phyloP scores from a whole-genome alignment of 1,140 invertebrate genomes.

The Drosophila suzukii region DNA sequence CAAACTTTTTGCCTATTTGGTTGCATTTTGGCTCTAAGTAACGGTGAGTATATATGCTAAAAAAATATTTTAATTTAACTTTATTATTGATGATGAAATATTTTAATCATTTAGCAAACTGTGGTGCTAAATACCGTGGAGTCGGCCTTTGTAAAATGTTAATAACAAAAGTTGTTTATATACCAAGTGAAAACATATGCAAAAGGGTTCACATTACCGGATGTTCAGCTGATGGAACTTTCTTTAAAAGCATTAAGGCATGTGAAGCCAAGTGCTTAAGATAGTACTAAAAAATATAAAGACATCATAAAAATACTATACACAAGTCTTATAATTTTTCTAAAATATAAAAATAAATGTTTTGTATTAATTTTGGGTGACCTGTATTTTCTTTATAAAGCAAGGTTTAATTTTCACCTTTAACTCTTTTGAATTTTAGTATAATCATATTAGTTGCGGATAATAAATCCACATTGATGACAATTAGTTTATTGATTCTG shows the following conservation, averaged over 20 bases:
- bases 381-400: too few relatives aligned
- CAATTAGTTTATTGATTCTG: too few relatives aligned
- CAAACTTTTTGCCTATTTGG: neutral
- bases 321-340: too few relatives aligned
- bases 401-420: too few relatives aligned
- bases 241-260: neutral
- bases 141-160: constrained; percentile 1
- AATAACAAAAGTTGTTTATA: neutral
- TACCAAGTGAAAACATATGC: neutral
- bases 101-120: neutral
- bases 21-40: neutral
- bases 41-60: neutral
- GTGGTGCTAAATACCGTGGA: neutral
- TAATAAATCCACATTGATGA: too few relatives aligned
- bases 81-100: neutral
- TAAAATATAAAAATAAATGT: too few relatives aligned
- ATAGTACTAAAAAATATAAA: neutral
- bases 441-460: too few relatives aligned
- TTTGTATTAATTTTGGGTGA: too few relatives aligned
- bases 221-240: constrained; percentile 3
- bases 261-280: neutral
- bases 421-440: too few relatives aligned
- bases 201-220: neutral
- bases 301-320: neutral
- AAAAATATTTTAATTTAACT: neutral